Percentiles rank a stretch among this genome's conserved stretches.
Evolutionary conservation across 1,140 invertebrate genomes (phyloP).

Genomic region (Heliothis subflexa): DNA sequence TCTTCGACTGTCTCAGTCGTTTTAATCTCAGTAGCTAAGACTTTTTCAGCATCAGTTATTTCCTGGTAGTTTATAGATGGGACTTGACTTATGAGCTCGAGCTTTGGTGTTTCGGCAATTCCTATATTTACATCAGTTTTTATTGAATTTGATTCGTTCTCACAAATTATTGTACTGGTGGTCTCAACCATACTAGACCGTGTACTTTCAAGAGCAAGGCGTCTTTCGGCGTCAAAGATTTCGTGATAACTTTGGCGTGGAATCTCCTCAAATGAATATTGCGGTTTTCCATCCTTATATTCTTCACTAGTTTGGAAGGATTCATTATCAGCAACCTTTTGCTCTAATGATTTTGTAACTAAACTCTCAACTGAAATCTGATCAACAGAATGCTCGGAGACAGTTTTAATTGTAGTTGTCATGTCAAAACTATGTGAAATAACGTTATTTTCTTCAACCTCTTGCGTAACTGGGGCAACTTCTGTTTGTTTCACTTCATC

Average conservation of each 20-base stretch:
- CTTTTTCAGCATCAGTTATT: constrained; percentile 54
- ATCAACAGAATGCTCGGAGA: constrained; percentile 21
- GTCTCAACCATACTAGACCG: neutral
- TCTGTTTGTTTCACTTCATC: neutral
- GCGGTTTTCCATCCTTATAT: neutral
- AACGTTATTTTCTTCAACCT: neutral
- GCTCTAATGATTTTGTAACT: neutral
- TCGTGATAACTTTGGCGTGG: constrained; percentile 62
- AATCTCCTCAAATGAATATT: constrained; percentile 48
- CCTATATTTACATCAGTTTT: no score
- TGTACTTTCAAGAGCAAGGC: constrained; percentile 48
- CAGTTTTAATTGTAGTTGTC: constrained; percentile 12
- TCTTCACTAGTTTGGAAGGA: neutral
- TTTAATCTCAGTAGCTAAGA: constrained; percentile 21
- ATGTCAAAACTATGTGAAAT: neutral
- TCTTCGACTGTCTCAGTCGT: neutral
- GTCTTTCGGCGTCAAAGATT: constrained; percentile 62
- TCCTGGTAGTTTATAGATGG: constrained; percentile 53
- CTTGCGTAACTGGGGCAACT: neutral
- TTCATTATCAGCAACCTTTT: neutral
- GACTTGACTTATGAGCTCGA: constrained; percentile 20
- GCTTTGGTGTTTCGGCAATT: neutral
- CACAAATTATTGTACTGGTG: neutral
- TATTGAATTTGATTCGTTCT: neutral
- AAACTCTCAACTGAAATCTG: constrained; percentile 15